Evolutionary conservation across 2,113 vertebrate genomes (phyloP).

Genomic region (Pampusana beccarii): DNA sequence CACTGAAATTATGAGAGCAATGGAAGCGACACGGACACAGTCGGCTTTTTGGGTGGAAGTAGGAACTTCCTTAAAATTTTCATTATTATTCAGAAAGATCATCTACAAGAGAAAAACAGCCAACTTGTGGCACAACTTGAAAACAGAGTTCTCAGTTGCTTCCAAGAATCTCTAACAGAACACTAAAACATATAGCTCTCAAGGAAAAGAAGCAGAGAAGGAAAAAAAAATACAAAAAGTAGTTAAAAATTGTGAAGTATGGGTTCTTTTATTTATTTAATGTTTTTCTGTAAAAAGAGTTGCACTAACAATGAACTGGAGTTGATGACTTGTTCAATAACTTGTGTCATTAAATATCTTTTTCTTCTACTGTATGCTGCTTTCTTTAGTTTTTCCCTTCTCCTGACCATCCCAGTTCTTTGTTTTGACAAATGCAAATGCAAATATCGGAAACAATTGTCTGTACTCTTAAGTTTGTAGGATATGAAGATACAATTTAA

Average conservation of each 20-base stretch:
- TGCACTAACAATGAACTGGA: not conserved
- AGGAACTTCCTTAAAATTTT: not conserved
- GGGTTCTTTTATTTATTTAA: not conserved
- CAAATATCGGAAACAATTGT: not conserved
- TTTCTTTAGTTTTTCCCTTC: not conserved
- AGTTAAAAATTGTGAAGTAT: not conserved
- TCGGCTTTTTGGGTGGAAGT: not conserved
- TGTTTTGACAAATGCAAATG: not conserved
- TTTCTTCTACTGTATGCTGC: not conserved
- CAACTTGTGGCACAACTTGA: not conserved
- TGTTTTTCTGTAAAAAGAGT: not conserved
- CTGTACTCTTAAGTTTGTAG: not conserved
- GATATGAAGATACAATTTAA: not conserved
- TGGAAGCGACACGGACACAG: not conserved
- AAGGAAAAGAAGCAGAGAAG: not conserved
- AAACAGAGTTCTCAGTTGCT: not conserved
- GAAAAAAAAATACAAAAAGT: not conserved
- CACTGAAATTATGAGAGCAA: not conserved
- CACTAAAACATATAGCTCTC: not conserved
- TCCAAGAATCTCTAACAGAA: not conserved
- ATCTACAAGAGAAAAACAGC: not conserved
- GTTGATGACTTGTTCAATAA: not conserved
- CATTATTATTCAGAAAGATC: not conserved
- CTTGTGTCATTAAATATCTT: not conserved
- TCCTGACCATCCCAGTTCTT: not conserved